phyloP scores from a whole-genome alignment of 2,113 vertebrate genomes.

The human region GRCh38 chr9:70609001-70609500 shows the following conservation, averaged over 20 bases:
- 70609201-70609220: neutral
- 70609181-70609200: neutral
- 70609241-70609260: neutral
- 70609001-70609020: neutral
- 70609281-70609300: neutral
- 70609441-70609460: neutral
- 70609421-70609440: neutral
- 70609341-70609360: neutral
- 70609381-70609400: neutral
- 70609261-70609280: neutral
- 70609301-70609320: neutral
- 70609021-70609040: neutral
- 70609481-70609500: neutral
- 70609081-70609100: neutral
- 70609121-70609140: neutral
- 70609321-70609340: neutral
- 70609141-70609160: neutral
- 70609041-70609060: neutral
- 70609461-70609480: neutral
- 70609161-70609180: neutral
- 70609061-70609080: neutral
- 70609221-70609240: neutral
- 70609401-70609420: neutral
- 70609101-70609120: neutral
- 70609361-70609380: neutral